Percentiles rank a stretch among this genome's conserved stretches.
These are phyloP conservation scores for Pardalotus punctatus DNA, from an alignment of 2,113 vertebrate genomes.

Conservation along the genomic window DNA sequence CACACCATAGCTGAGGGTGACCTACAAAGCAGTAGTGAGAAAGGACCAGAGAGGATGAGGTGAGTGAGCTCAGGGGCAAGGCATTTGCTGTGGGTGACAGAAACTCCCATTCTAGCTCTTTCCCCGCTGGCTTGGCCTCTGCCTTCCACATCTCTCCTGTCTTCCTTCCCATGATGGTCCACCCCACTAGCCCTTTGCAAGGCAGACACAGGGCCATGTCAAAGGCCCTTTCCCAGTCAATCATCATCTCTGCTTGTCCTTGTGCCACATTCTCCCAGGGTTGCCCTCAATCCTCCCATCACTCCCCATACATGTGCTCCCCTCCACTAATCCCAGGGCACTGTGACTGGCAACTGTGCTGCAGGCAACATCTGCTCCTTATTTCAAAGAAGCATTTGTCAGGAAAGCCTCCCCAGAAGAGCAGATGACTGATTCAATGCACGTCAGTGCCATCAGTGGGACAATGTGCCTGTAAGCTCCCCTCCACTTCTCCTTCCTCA, in stretches of 20 bases:
- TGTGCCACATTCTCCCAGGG: neutral
- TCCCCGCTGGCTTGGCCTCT: neutral
- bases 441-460: neutral
- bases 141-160: neutral
- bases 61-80: neutral
- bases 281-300: neutral
- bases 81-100: neutral
- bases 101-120: neutral
- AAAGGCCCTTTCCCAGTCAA: neutral
- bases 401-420: neutral
- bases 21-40: conserved; percentile 66
- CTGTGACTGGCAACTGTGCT: neutral
- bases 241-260: neutral
- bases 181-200: neutral
- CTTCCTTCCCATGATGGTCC: neutral
- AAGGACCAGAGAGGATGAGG: neutral
- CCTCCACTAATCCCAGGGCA: neutral
- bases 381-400: neutral
- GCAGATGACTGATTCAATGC: neutral
- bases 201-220: neutral
- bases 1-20: conserved; percentile 89
- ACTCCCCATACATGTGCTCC: neutral
- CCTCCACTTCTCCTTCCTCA: neutral
- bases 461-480: neutral
- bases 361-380: neutral